A percentile compares a stretch with the other conserved stretches of the same genome.
Conservation (phyloP, 2,888 invertebrate species). For the Germaria angustata region DNA sequence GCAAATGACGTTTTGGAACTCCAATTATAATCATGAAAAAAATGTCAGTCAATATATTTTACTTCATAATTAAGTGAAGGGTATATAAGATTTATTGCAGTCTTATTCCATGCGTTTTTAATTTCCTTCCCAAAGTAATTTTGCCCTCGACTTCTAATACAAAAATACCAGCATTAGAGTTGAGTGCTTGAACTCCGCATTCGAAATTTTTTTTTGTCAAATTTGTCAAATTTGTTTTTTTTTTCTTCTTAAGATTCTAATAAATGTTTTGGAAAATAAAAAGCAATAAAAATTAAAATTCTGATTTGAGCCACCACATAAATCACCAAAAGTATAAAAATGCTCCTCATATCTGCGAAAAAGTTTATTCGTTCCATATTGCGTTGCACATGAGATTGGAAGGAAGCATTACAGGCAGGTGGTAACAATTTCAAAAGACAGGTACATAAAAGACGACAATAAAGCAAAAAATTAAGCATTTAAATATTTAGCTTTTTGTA, state of each 20-base stretch:
- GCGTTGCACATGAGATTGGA: neutral
- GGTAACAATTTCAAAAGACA: conserved; percentile 7
- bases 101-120: no score
- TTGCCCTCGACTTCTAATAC: no score
- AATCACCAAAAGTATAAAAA: conserved; percentile 35
- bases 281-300: conserved; percentile 17
- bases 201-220: no score
- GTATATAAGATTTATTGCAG: neutral
- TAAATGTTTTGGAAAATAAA: conserved; percentile 8
- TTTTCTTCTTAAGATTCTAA: neutral
- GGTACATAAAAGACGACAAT: conserved; percentile 15
- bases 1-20: no score
- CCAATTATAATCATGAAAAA: no score
- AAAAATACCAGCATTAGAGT: no score
- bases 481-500: conserved; percentile 17
- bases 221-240: neutral
- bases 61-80: neutral
- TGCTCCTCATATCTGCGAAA: neutral
- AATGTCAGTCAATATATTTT: no score
- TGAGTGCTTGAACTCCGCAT: no score
- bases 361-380: neutral
- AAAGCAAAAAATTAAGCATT: neutral
- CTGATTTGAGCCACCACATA: conserved; percentile 33
- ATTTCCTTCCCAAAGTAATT: no score
- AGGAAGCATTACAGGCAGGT: conserved; percentile 25